Evolutionary conservation across 2,113 vertebrate species (phyloP).

Genomic region (Nycticorax nycticorax): DNA sequence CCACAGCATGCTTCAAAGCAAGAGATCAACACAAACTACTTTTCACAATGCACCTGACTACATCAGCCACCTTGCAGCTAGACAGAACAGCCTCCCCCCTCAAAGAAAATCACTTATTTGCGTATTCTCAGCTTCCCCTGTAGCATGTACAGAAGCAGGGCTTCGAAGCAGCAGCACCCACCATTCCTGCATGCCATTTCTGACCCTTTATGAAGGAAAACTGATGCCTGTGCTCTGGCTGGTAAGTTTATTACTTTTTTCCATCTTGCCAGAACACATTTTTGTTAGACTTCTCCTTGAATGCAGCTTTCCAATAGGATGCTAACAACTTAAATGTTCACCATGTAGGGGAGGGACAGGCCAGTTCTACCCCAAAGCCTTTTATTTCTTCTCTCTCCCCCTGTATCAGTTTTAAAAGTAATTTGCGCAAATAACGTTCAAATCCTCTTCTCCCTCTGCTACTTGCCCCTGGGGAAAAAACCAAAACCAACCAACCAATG

Average conservation of each 20-base stretch:
- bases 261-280: background rate
- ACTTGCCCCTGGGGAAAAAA: background rate
- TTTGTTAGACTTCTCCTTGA: background rate
- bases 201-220: background rate
- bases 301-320: background rate
- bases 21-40: background rate
- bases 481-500: background rate
- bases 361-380: background rate
- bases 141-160: fast-evolving
- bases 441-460: background rate
- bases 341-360: background rate
- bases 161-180: background rate
- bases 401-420: background rate
- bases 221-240: fast-evolving
- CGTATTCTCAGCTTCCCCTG: background rate
- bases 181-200: too few species aligned
- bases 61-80: background rate
- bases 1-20: background rate
- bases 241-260: background rate
- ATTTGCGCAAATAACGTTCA: background rate
- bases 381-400: background rate
- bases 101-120: background rate
- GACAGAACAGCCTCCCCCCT: background rate
- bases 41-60: fast-evolving
- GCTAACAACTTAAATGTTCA: background rate